Percentiles rank a stretch among this genome's conserved stretches.
Evolutionary conservation across 2,888 invertebrate species (phyloP).

Genomic region (Gastracanthus pulcherrimus): DNA sequence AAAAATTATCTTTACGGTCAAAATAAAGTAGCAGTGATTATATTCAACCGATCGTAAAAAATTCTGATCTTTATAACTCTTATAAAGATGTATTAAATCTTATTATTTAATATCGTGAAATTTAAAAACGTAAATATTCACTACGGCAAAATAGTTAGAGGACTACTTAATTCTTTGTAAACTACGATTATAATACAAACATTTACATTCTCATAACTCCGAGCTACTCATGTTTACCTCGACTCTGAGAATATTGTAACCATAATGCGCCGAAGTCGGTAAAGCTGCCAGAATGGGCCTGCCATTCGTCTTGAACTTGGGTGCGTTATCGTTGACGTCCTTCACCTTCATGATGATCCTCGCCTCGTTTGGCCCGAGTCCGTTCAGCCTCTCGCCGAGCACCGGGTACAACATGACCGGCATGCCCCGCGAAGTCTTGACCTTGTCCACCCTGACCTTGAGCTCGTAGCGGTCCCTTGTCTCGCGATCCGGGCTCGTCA

Average conservation of each 20-base stretch:
- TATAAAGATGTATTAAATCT: no score
- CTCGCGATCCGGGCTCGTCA: conserved; percentile 88
- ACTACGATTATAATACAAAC: background rate
- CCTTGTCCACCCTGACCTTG: conserved; percentile 79
- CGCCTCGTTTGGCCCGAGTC: conserved; percentile 86
- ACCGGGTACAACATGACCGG: conserved; percentile 89
- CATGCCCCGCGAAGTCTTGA: conserved; percentile 83
- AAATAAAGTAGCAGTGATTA: no score
- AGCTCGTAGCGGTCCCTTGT: conserved; percentile 82
- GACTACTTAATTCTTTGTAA: background rate
- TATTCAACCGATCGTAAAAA: no score
- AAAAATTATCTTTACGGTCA: no score
- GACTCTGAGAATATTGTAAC: conserved; percentile 88
- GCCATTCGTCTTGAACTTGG: conserved; percentile 86
- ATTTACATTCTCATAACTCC: background rate
- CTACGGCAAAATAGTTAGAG: no score
- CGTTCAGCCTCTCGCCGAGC: conserved; percentile 84
- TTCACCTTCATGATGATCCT: conserved; percentile 87
- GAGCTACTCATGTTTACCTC: conserved; percentile 79
- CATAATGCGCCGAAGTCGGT: conserved; percentile 89
- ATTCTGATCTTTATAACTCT: no score
- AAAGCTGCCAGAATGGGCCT: conserved; percentile 90
- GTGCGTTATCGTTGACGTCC: conserved; percentile 91
- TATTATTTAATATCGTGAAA: no score
- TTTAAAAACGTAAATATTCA: no score